Evolutionary conservation across 2,888 invertebrate genomes (phyloP), one percentile per base, ranked within the genome.

Genomic region (Agrypnus murinus): DNA sequence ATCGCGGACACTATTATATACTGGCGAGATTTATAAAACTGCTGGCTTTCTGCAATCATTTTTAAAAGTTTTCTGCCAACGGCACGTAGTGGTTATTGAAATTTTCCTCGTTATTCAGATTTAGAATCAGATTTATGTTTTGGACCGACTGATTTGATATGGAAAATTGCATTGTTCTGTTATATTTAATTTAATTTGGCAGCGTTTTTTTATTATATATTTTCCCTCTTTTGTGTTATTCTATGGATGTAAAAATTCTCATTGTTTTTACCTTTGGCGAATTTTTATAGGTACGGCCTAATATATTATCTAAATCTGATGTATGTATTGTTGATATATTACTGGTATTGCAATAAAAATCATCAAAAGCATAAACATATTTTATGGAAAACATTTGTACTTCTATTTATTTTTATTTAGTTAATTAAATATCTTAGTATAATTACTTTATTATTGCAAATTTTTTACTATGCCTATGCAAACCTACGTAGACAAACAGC

Each of bases 41-140:
- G 74, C 76, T 73, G 75, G 74, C 75, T 75, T 76, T 75, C 74
- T 71, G 69, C 66, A 67, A 74, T 74, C 76, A 76, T 77, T 81
- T 80, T 81, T 77, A 77, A 77, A 79, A 79, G 77, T 78, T 79
- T 75, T 80, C 82, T 81, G 81, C 82, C 81, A 81, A 73, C 79
- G 74, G 80, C 81, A 81, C 80, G 78, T 79, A 77, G 77, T 76
- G 77, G 79, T 80, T 80, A 81, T 81, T 81, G 80, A 81, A 80
- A 81, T 81, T 78, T 80, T 80, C 79, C 77, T 76, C 79, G 78
- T 79, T 79, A 76, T 79, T 76, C 78, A 78, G 77, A 77, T 75
- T 71, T 75, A 79, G 78, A 78, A 77, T 70, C 77, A 80, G 79
- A 80, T 81, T 80, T 81, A 80, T 81, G 80, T 78, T 78, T 70